Percentiles rank a stretch among this genome's conserved stretches.
Conservation (phyloP, 2,113 vertebrate species). For the Pimephales promelas region DNA sequence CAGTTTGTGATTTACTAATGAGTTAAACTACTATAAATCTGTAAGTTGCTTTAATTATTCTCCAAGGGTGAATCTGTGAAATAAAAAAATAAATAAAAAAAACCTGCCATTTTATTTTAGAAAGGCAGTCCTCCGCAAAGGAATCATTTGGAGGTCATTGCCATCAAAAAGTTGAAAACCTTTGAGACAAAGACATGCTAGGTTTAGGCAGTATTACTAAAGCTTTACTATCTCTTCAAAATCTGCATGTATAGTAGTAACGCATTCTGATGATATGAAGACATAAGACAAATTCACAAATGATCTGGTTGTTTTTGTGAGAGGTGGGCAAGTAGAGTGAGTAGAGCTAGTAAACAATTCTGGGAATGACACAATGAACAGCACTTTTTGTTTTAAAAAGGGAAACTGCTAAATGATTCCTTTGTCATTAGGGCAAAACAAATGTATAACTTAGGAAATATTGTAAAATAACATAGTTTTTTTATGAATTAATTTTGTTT, state of each 20-base stretch:
- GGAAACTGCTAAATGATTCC: neutral
- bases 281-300: neutral
- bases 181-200: neutral
- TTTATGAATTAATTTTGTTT: too few species aligned
- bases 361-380: neutral
- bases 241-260: neutral
- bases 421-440: neutral
- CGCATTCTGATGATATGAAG: neutral
- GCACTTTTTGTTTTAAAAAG: neutral
- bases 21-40: neutral
- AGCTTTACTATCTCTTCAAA: neutral
- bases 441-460: neutral
- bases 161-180: too few species aligned
- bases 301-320: neutral
- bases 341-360: neutral
- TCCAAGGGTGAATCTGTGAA: neutral
- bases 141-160: too few species aligned
- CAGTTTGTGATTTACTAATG: neutral
- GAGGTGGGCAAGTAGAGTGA: too few species aligned
- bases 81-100: too few species aligned
- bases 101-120: too few species aligned
- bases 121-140: too few species aligned
- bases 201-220: neutral
- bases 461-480: too few species aligned
- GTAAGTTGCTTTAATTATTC: neutral